Base-by-base conservation (phyloP, 2,797 vertebrate species). In the Bufotes viridis region DNA sequence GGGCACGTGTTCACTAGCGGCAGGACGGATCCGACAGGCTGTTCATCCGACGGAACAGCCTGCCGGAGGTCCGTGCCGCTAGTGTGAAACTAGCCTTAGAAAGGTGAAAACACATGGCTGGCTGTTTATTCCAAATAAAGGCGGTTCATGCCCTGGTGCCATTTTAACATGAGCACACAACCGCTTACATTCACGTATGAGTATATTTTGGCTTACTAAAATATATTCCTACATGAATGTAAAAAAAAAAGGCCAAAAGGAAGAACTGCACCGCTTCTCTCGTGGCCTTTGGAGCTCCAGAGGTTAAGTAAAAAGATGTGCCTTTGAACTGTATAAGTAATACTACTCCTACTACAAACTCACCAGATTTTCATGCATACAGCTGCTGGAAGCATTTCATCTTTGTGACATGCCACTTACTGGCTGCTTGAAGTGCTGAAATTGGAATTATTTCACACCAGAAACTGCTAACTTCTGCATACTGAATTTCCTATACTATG, bases 401-500 rank as follows among this genome's bases (percentile, higher is more conserved):
- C 90, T 93, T 92, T 85, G 74, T 90, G 87, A 90, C 15, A n/a
- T n/a, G 55, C 88, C 84, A 90, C 81, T 92, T 93, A 90, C 80
- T 88, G 91, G 91, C 82, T 92, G 88, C 65, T 67, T 86, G 49
- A 93, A 94, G 87, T 91, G 91, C 90, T 93, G 90, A 94, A 94
- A 92, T 69, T 90, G 75, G 82, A 93, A 93, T 92, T 88, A 93
- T 90, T 92, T 92, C 80, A 80, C 85, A 84, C 85, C 24, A 8
- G 88, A 93, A 94, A 93, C 49, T 93, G 90, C 91, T 93, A 93
- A 94, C 92, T 93, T 93, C 91, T 93, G 91, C 92, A 93, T 86
- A 89, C 85, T 74, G 85, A 90, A 92, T 92, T 93, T 91, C 91
- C 91, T 88, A 91, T 84, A 70, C 89, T 90, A 89, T 92, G 91